Conservation (phyloP, 2,797 vertebrate species). For the Sandelia bainsii region DNA sequence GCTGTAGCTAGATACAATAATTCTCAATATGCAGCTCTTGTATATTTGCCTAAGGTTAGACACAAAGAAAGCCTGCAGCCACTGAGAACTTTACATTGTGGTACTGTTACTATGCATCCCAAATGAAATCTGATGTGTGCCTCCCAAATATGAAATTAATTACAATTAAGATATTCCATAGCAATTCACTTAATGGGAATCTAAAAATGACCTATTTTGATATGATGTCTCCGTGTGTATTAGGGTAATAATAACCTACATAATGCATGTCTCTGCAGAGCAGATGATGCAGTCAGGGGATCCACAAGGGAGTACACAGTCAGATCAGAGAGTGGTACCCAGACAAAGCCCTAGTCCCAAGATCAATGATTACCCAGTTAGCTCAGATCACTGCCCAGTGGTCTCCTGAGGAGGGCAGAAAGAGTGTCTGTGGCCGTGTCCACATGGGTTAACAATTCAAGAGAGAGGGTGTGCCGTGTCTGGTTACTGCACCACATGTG, state of each 20-base stretch:
- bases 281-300: conserved; percentile 71
- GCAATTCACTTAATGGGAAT: conserved; percentile 39
- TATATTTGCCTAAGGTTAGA: conserved; percentile 38
- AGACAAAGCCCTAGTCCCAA: conserved; percentile 75
- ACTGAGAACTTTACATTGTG: conserved; percentile 8
- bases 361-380: conserved; percentile 85
- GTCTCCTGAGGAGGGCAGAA: conserved; percentile 67
- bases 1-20: conserved; percentile 6
- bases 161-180: background rate
- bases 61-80: conserved; percentile 38
- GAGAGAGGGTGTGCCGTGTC: conserved; percentile 70
- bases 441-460: conserved; percentile 77
- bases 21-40: conserved; percentile 47
- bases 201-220: conserved; percentile 40
- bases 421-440: conserved; percentile 70
- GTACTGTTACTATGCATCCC: conserved; percentile 5
- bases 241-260: conserved; percentile 63
- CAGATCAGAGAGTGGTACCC: conserved; percentile 76
- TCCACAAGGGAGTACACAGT: conserved; percentile 73
- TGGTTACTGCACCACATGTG: conserved; percentile 71
- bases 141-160: conserved; percentile 13
- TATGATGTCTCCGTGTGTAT: conserved; percentile 59
- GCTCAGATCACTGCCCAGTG: conserved; percentile 75
- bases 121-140: conserved; percentile 15
- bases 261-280: conserved; percentile 60